Base-by-base conservation (phyloP, 2,888 invertebrate species). In the Periphyllus acericola region DNA sequence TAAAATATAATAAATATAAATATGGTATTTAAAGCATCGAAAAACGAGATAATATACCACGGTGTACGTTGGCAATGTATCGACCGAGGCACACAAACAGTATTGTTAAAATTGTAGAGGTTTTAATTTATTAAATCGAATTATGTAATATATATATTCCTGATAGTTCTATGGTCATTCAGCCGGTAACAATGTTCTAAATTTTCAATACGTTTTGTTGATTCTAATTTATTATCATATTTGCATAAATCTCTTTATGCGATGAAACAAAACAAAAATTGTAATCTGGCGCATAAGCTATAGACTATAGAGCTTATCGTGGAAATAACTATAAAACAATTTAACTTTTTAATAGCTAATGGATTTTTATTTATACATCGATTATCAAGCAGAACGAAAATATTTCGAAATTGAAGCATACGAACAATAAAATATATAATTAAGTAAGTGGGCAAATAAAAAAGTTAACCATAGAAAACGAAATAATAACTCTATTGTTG, bases 371-470 rank as follows among this genome's bases (percentile, higher is more conserved):
- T 29, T 76, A 46, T 29, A 19, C 19, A 29, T 76, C 1, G 29
- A 76, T 76, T 76, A 52, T 76, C 76, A 46, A 29, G 29, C 25
- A 76, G n/a, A 25, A 36, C n/a, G 6, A 46, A 76, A 76, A 19
- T 76, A 29, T 46, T 46, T 46, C 29, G 14, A 6, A 46, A 52
- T 76, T 46, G 21, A 46, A 76, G n/a, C n/a, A 2, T 29, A 46
- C 21, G 6, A 76, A 29, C 46, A 76, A 76, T n/a, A 76, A n/a
- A n/a, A n/a, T n/a, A 76, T 76, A 76, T 76, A 21, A 76, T 76
- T 29, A n/a, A 52, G 36, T 29, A 3, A 75, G n/a, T n/a, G 25
- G n/a, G n/a, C 2, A n/a, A 46, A 40, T 75, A 40, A 75, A 76
- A n/a, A 40, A n/a, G n/a, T 75, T 75, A 36, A n/a, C 14, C 0